Evolutionary conservation across 92 coral and sea anemone genomes (phyloP), one percentile per base, ranked within the genome.

Genomic region (Blastomussa wellsi): DNA sequence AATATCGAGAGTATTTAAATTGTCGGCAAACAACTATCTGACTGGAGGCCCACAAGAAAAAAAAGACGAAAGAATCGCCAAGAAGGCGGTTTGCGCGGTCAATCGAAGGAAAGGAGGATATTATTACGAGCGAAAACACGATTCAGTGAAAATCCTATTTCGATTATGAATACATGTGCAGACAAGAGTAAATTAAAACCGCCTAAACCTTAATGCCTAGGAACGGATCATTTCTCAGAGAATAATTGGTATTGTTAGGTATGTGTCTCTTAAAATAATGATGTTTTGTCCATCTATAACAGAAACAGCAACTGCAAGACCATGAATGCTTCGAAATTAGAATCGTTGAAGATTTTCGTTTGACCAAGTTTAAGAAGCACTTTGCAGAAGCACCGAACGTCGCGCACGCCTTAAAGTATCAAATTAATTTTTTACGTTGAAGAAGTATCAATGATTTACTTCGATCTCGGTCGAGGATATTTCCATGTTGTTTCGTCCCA

Each of bases 401-500:
- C 29, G 26, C 47, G 80, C 68, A 66, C 52, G 82, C 8, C 28
- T 41, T 3, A 38, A 53, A 19, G 64, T 31, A 52, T 51, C 35
- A 70, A 20, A 28, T 41, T 2, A 19, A 52, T 33, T 81, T 49
- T 52, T 48, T 24, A 67, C 76, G 49, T n/a, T 67, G 28, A 66
- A 15, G 49, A 41, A 47, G 33, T 11, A 64, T 1, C 19, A 35
- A 47, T 57, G 37, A 62, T 72, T 90, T 91, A 92, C 91, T 94
- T 92, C 98, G 78, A 90, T 74, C 71, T 91, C 93, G 36, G 91
- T 84, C 59, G 92, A 80, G 36, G 94, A 85, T 28, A 94, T 65
- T 67, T 94, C 98, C 95, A 94, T 78, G 86, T 92, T 92, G 89
- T 94, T 90, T 79, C 93, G 91, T 79, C 86, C 98, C 42, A 94